Evolutionary conservation across 2,113 vertebrate genomes (phyloP), one percentile per base, ranked within the genome.

Genomic region (Sinocyclocheilus maitianheensis): DNA sequence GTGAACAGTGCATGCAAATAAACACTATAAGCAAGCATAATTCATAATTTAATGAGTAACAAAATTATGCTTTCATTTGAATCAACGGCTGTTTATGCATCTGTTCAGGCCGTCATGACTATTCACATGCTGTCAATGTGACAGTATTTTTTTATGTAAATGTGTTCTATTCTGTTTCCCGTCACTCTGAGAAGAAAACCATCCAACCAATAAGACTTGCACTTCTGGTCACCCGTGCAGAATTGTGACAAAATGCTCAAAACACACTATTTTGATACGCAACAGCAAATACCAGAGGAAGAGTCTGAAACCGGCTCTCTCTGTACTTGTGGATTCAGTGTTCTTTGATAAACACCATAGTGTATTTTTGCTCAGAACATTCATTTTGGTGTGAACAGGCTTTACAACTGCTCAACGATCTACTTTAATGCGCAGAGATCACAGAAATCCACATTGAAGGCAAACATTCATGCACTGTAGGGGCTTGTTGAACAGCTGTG

Each of bases 401-500:
- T 20, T 40, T 40, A 5, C 24, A 40, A 48, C 22, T 76, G 26
- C 1, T 2, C 37, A 76, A 48, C 1, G 22, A 48, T n/a, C 40
- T 40, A 10, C 6, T 10, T n/a, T 74, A 67, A 67, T 67, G 40
- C 3, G 43, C 16, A 46, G n/a, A 63, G 24, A 30, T 46, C 9
- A 63, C n/a, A 34, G 14, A 69, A 69, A 34, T 30, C 13, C 62
- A 67, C 13, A 76, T 22, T 37, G 16, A 71, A 71, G 16, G 67
- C 16, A 74, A 43, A 74, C 69, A 12, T 40, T 1, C 10, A n/a
- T 43, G 69, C 69, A 43, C 43, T 77, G 46, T 14, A 91, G 89
- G 90, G 51, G 71, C 85, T 71, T 58, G n/a, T 46, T 76, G 79
- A 86, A 40, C 46, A 77, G 79, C 60, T 86, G 79, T 24, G 62